These are phyloP conservation scores for Siderastrea siderea DNA, from an alignment of 92 coral and sea anemone genomes.

Conservation along the genomic window DNA sequence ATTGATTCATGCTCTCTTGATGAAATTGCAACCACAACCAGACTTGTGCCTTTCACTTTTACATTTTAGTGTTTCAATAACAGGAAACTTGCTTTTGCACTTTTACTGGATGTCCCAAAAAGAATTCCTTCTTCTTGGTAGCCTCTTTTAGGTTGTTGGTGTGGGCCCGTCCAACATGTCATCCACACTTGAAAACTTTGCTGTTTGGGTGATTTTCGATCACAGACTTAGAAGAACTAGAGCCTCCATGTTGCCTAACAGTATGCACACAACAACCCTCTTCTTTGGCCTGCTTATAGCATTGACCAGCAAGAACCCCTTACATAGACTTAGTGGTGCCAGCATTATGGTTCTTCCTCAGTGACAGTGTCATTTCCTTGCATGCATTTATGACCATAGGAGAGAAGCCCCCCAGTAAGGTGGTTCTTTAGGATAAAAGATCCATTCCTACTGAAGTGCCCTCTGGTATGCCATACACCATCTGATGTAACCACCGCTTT, in stretches of 20 bases:
- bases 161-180: conserved; percentile 56
- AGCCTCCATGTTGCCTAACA: conserved; percentile 40
- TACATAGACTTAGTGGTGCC: conserved; percentile 21
- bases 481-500: conserved; percentile 36
- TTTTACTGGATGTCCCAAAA: conserved; percentile 1
- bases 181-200: conserved; percentile 36
- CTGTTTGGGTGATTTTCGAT: background rate
- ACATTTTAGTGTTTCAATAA: conserved; percentile 35
- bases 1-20: conserved; percentile 37
- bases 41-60: conserved; percentile 41
- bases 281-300: conserved; percentile 13
- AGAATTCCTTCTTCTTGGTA: conserved; percentile 45
- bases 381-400: conserved; percentile 63
- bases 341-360: conserved; percentile 44
- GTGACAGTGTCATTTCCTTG: conserved; percentile 32
- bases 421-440: conserved; percentile 56
- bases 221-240: conserved; percentile 20
- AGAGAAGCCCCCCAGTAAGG: conserved; percentile 58
- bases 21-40: conserved; percentile 56
- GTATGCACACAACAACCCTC: conserved; percentile 13
- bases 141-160: conserved; percentile 46
- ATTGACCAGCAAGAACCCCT: conserved; percentile 19
- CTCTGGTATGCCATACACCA: conserved; percentile 44
- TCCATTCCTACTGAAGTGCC: conserved; percentile 4
- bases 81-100: conserved; percentile 37